phyloP scores from a whole-genome alignment of 64 coral and sea anemone genomes.

The Exaiptasia diaphana region DNA sequence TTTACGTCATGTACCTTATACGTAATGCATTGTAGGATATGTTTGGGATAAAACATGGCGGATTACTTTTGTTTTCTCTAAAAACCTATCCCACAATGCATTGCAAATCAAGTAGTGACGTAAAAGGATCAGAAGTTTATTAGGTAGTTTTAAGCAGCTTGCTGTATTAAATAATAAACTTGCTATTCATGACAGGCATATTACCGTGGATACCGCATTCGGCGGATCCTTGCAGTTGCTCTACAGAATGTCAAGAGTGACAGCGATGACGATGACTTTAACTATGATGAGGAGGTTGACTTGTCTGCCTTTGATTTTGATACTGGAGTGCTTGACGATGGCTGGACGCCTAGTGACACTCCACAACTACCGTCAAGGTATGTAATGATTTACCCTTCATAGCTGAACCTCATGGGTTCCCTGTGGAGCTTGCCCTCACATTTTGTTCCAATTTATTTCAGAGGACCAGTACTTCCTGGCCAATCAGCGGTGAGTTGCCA shows the following conservation, averaged over 20 bases:
- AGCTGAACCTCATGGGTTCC: too few species aligned
- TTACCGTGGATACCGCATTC: conserved; percentile 74
- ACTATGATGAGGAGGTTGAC: conserved; percentile 93
- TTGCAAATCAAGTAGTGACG: too few species aligned
- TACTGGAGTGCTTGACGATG: conserved; percentile 58
- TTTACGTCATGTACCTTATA: too few species aligned
- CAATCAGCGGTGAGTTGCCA: not conserved
- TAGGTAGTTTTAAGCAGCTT: too few species aligned
- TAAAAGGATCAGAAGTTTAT: too few species aligned
- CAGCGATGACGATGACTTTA: conserved; percentile 78
- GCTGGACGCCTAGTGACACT: conserved; percentile 80
- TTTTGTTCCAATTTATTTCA: conserved; percentile 27
- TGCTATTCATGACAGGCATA: conserved; percentile 44
- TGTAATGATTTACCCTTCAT: not conserved
- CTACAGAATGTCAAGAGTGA: conserved; percentile 31
- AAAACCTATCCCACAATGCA: too few species aligned
- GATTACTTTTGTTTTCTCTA: too few species aligned
- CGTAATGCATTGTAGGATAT: too few species aligned
- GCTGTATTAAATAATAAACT: not conserved
- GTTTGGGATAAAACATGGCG: not conserved
- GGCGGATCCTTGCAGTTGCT: conserved; percentile 52
- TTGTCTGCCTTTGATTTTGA: conserved; percentile 87
- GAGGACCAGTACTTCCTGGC: conserved; percentile 29
- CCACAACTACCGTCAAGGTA: conserved; percentile 80
- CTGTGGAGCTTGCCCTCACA: too few species aligned